Conservation (phyloP, 1,140 invertebrate genomes). For the Euborellia annulipes region DNA sequence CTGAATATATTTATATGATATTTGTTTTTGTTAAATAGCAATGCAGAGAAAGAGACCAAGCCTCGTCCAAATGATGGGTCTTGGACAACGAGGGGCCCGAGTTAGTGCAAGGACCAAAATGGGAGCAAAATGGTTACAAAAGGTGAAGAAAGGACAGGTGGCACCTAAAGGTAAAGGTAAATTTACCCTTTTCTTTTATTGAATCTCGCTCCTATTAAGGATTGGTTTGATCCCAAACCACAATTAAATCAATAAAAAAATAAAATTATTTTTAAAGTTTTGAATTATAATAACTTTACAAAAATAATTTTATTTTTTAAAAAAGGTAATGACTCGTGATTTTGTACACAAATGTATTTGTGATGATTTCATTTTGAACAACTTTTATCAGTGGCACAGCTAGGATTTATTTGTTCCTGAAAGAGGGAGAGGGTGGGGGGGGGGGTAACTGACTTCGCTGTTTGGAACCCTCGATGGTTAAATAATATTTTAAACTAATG, state of each 20-base stretch:
- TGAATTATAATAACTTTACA: background rate
- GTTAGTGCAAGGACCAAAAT: constrained; percentile 65
- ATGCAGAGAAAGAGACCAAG: constrained; percentile 62
- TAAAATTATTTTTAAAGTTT: constrained; percentile 2
- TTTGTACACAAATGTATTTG: too few relatives aligned
- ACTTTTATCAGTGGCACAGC: too few relatives aligned
- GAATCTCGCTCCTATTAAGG: background rate
- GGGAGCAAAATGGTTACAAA: constrained; percentile 68
- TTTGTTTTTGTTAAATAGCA: constrained; percentile 19
- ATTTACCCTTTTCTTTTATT: too few relatives aligned
- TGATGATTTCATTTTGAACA: too few relatives aligned
- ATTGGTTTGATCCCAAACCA: background rate
- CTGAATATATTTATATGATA: background rate
- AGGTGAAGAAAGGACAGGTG: constrained; percentile 67
- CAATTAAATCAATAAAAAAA: constrained; percentile 6
- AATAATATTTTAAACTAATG: too few relatives aligned
- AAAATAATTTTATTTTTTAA: too few relatives aligned
- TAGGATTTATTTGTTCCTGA: too few relatives aligned
- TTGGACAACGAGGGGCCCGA: constrained; percentile 46
- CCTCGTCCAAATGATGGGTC: constrained; percentile 54
- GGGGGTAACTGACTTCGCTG: too few relatives aligned
- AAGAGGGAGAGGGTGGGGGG: too few relatives aligned
- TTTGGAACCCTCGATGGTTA: too few relatives aligned
- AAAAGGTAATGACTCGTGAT: too few relatives aligned
- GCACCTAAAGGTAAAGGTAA: constrained; percentile 42